Base-by-base conservation (phyloP, 2,797 vertebrate genomes). In the Rhodeus uyekii region DNA sequence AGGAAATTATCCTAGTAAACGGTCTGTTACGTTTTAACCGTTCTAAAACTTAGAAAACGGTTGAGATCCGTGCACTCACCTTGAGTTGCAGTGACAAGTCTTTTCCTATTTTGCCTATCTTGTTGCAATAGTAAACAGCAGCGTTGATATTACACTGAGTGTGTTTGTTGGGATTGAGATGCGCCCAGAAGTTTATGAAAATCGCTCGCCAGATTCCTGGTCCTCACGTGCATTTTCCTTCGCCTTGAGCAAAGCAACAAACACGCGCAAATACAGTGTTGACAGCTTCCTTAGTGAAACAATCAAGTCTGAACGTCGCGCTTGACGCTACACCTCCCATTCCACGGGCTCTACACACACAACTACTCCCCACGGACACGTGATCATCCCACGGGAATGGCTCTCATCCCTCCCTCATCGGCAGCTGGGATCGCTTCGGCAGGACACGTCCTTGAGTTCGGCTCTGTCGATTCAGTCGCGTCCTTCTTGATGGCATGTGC, bases 311-410 rank as follows among this genome's bases (percentile, higher is more conserved):
- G 84, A 88, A 89, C 78, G 87, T 87, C 80, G 85, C 81, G 87
- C 88, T 83, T 79, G 88, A 87, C 84, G 78, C 84, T 65, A 90
- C 88, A 87, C 89, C 85, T 81, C 44, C 81, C 58, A 46, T 77
- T 79, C 74, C 85, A 86, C 78, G 77, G 27, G 84, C 69, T 90
- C 82, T n/a, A n/a, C 86, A 81, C 87, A 91, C 88, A 87, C 88
- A 84, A 90, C 88, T 80, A 87, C 90, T 92, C 93, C 92, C 91
- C 46, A 55, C 89, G 92, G 92, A 90, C 94, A 95, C 92, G 94
- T 95, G 94, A 94, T 88, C 81, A 88, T 87, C 83, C 90, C 89
- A 89, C 87, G 87, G 89, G 93, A 93, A 92, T 90, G 91, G 91
- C 89, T 87, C 87, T 83, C 81, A 67, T 85, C 81, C 46, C 50